These are phyloP conservation scores for Limnephilus rhombicus DNA, from an alignment of 2,888 invertebrate genomes.

Conservation along the genomic window DNA sequence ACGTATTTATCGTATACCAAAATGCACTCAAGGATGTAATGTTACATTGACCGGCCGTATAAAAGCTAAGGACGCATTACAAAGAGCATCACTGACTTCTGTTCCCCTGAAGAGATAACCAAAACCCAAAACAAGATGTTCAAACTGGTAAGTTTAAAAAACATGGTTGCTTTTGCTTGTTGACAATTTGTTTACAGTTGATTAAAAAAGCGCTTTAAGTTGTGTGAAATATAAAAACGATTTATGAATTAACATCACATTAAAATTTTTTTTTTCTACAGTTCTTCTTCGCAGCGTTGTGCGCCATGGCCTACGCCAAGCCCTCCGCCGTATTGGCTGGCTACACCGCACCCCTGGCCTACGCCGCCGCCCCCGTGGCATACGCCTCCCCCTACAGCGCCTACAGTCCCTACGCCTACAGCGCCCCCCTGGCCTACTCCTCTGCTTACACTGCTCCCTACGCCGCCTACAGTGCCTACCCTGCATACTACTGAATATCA, in stretches of 20 bases:
- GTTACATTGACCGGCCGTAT: not conserved
- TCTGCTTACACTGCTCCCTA: no score
- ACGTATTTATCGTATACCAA: no score
- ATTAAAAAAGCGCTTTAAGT: no score
- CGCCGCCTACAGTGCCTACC: no score
- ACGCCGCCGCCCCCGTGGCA: slow-evolving; percentile 20
- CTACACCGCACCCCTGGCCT: slow-evolving; percentile 38
- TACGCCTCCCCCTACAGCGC: slow-evolving; percentile 52
- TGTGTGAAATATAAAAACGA: no score
- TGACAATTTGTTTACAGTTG: no score
- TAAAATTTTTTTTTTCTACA: not conserved
- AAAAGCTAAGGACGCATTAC: not conserved
- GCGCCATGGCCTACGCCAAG: slow-evolving; percentile 58
- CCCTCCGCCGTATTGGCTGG: slow-evolving; percentile 40
- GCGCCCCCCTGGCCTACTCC: no score
- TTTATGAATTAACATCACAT: no score
- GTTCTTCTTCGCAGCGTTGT: slow-evolving; percentile 49
- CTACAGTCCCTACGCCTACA: slow-evolving; percentile 46
- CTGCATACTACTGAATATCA: not conserved
- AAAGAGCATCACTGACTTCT: slow-evolving; percentile 2
- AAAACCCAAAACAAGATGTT: not conserved
- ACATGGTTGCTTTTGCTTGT: not conserved
- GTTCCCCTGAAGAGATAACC: not conserved
- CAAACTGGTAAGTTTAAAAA: not conserved
- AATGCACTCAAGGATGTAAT: no score